phyloP scores from a whole-genome alignment of 2,797 vertebrate genomes.

The Micromesistius poutassou region DNA sequence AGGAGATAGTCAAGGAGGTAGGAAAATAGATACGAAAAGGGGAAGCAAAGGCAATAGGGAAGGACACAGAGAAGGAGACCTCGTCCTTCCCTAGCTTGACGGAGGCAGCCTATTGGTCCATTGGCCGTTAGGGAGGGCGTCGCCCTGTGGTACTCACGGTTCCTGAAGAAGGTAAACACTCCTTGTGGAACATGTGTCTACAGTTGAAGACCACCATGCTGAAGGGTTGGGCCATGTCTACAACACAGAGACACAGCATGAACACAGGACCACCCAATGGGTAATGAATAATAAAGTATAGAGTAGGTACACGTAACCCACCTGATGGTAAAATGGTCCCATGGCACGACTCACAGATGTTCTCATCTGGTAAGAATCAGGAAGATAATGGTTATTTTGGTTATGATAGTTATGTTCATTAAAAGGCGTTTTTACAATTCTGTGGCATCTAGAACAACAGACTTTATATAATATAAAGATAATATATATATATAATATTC shows the following conservation, averaged over 20 bases:
- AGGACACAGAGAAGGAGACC: neutral
- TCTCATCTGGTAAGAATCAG: slow-evolving; percentile 80
- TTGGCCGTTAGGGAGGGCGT: neutral
- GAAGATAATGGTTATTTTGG: neutral
- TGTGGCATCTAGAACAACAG: neutral
- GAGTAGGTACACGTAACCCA: slow-evolving; percentile 47
- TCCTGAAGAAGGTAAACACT: slow-evolving; percentile 87
- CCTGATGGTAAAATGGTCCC: slow-evolving; percentile 90
- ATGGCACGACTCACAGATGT: slow-evolving; percentile 93
- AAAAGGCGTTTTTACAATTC: neutral
- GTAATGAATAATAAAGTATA: neutral
- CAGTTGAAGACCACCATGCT: slow-evolving; percentile 94
- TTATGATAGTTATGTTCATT: neutral
- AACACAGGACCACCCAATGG: slow-evolving; percentile 28
- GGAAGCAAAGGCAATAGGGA: neutral
- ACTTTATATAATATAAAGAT: too few relatives aligned
- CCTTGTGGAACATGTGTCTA: slow-evolving; percentile 98
- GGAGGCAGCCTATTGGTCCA: neutral
- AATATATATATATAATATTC: too few relatives aligned
- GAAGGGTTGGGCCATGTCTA: slow-evolving; percentile 89
- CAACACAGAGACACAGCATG: slow-evolving; percentile 33
- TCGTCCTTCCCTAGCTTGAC: neutral
- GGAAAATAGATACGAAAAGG: neutral
- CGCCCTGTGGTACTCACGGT: slow-evolving; percentile 71
- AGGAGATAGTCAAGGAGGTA: neutral